Percentiles rank a stretch among this genome's conserved stretches.
Conservation (phyloP, 2,113 vertebrate species). For the Paramisgurnus dabryanus region DNA sequence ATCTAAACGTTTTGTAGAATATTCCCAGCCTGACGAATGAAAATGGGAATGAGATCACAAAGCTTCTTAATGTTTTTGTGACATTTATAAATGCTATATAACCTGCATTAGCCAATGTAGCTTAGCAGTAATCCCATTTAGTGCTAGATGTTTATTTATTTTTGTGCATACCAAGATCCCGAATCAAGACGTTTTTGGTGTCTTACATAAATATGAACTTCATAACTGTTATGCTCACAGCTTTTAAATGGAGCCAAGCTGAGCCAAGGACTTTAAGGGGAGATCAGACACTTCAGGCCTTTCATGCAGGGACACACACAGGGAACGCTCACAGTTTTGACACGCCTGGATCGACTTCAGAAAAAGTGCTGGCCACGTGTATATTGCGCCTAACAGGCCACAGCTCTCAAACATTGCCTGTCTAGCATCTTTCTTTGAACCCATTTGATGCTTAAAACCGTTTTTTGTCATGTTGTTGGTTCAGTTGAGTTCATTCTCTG, state of each 20-base stretch:
- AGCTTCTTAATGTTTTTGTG: not conserved
- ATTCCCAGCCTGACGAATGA: not conserved
- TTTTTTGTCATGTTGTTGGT: not conserved
- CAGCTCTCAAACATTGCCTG: constrained; percentile 1
- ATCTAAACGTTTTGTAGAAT: too few species aligned
- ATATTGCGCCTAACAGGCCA: not conserved
- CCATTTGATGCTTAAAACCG: not conserved
- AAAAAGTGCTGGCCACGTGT: not conserved
- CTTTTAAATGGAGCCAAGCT: not conserved
- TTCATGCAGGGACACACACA: constrained; percentile 31
- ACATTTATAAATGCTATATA: too few species aligned
- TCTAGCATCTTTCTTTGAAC: constrained; percentile 5
- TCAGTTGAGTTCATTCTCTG: not conserved
- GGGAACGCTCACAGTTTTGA: constrained; percentile 1
- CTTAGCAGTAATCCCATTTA: not conserved
- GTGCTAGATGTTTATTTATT: not conserved
- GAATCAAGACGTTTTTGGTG: not conserved
- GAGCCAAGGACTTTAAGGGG: constrained; percentile 20
- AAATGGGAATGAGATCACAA: not conserved
- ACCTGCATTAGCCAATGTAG: not conserved
- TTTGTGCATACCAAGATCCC: constrained; percentile 4
- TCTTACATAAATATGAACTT: constrained; percentile 4
- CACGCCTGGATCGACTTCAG: constrained; percentile 37
- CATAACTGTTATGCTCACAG: not conserved
- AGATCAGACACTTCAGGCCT: constrained; percentile 38